Percentiles rank a stretch among this genome's conserved stretches.
phyloP scores from a whole-genome alignment of 2,113 vertebrate species.

The Gracilinanus agilis region DNA sequence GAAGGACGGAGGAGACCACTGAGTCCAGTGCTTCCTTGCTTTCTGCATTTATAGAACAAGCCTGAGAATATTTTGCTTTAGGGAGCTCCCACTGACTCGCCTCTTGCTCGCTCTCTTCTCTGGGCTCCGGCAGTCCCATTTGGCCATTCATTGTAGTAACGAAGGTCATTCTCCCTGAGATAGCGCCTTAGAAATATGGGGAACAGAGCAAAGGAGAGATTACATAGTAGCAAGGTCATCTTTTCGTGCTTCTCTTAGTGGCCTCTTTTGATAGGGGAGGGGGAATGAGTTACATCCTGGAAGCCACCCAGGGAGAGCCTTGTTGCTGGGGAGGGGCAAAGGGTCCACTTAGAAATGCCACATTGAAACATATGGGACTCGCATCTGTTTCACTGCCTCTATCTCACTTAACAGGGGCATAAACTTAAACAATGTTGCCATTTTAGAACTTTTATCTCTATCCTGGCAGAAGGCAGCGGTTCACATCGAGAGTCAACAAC shows the following conservation, averaged over 20 bases:
- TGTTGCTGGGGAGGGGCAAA: neutral
- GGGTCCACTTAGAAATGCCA: neutral
- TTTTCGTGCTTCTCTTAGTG: conserved; percentile 6
- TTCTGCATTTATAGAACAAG: neutral
- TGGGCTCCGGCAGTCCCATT: conserved; percentile 13
- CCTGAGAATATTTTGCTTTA: neutral
- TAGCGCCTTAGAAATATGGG: conserved; percentile 46
- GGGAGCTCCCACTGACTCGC: neutral
- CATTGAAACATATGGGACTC: neutral
- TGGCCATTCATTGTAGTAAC: conserved; percentile 69
- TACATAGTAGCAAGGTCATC: too few species aligned
- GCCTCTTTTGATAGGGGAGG: neutral
- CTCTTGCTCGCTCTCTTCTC: neutral
- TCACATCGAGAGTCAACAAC: neutral
- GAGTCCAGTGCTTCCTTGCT: neutral
- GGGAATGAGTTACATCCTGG: neutral
- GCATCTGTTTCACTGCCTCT: neutral
- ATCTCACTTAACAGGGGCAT: neutral
- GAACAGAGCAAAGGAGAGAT: conserved; percentile 57
- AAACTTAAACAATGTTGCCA: neutral
- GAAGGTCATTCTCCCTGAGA: conserved; percentile 62
- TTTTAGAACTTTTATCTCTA: neutral
- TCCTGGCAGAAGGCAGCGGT: conserved; percentile 11
- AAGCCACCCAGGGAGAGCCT: neutral
- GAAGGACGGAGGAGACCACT: neutral